Percentiles rank a stretch among this genome's conserved stretches.
These are phyloP conservation scores for Hemicentrotus pulcherrimus DNA, from an alignment of 35 echinoderm and acorn worm genomes.

Conservation along the genomic window DNA sequence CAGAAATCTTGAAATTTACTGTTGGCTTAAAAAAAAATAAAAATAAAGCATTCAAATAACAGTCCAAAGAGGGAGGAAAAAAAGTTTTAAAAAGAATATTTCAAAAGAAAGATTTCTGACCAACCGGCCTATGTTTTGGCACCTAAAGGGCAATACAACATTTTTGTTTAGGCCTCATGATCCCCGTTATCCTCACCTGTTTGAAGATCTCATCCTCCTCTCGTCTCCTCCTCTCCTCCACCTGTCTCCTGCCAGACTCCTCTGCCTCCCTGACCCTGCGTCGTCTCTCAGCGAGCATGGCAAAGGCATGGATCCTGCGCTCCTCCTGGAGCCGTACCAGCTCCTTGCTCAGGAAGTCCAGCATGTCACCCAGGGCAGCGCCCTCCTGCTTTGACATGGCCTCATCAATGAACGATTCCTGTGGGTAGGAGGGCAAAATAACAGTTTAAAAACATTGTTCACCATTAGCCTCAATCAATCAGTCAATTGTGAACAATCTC, in stretches of 20 bases:
- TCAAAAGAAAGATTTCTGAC: too few relatives aligned
- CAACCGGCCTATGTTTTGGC: too few relatives aligned
- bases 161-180: too few relatives aligned
- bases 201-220: slow-evolving; percentile 99
- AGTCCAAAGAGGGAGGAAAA: too few relatives aligned
- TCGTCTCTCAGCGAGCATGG: slow-evolving; percentile 95
- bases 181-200: slow-evolving; percentile 57
- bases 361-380: slow-evolving; percentile 75
- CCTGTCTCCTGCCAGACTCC: slow-evolving; percentile 90
- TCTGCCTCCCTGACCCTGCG: slow-evolving; percentile 92
- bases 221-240: slow-evolving; percentile 91
- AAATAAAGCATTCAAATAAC: too few relatives aligned
- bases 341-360: slow-evolving; percentile 99
- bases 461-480: too few relatives aligned
- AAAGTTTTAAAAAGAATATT: too few relatives aligned
- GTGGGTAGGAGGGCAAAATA: neutral
- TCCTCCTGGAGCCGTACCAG: slow-evolving; percentile 95
- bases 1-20: too few relatives aligned
- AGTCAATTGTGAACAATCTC: too few relatives aligned
- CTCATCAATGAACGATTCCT: slow-evolving; percentile 97
- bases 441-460: too few relatives aligned
- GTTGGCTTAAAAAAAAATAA: too few relatives aligned
- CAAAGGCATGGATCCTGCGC: slow-evolving; percentile 94
- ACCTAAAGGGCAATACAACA: too few relatives aligned
- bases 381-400: slow-evolving; percentile 83